These are phyloP conservation scores for Aspidapion aeneum DNA, from an alignment of 2,888 invertebrate genomes.

Conservation along the genomic window DNA sequence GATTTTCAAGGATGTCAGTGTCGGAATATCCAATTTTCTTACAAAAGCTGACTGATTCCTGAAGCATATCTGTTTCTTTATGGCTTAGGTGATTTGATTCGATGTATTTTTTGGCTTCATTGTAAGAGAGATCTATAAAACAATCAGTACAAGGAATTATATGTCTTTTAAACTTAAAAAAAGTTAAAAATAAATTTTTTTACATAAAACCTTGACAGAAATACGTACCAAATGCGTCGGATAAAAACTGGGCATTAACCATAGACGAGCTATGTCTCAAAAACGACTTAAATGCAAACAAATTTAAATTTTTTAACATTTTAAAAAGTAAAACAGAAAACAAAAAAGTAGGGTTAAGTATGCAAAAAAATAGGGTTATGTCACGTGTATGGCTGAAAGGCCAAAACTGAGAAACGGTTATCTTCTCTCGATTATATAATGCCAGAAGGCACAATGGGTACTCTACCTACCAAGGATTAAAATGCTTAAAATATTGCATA, in stretches of 20 bases:
- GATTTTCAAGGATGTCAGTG: conserved; percentile 53
- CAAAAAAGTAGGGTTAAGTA: not conserved
- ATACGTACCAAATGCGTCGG: conserved; percentile 15
- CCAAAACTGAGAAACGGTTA: too few relatives aligned
- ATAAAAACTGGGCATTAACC: conserved; percentile 12
- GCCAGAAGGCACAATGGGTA: too few relatives aligned
- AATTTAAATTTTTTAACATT: not conserved
- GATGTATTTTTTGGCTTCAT: conserved; percentile 24
- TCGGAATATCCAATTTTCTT: conserved; percentile 50
- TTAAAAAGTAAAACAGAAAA: not conserved
- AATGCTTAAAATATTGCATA: too few relatives aligned
- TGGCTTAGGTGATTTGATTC: conserved; percentile 24
- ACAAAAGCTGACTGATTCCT: conserved; percentile 31
- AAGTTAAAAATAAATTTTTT: not conserved
- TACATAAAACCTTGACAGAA: not conserved
- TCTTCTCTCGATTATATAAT: too few relatives aligned
- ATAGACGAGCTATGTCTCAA: not conserved
- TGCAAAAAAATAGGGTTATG: too few relatives aligned
- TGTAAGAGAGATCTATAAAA: conserved; percentile 15
- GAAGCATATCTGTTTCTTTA: conserved; percentile 11
- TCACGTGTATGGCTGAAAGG: too few relatives aligned
- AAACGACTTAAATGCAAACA: not conserved
- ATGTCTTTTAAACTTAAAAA: not conserved
- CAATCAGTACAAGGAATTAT: not conserved
- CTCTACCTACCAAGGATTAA: too few relatives aligned